Evolutionary conservation across 23 tunicate species (phyloP), one percentile per base, ranked within the genome.

Genomic region (Halocynthia roretzi): DNA sequence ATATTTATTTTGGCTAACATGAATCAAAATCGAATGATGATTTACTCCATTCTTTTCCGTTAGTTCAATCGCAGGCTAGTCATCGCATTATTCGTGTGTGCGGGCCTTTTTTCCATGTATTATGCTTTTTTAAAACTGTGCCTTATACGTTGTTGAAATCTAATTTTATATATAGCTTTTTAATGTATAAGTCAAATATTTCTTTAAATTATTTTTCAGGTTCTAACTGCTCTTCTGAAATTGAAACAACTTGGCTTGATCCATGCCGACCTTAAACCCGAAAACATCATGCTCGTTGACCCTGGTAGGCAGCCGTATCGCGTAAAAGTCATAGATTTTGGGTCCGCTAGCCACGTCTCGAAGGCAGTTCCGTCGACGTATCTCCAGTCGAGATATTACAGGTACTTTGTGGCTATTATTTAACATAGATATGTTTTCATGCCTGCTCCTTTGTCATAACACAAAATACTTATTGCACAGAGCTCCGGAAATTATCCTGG

Each of bases 201-300:
- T 58, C 17, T 58, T 58, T n/a, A 58, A 1, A 58, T 58, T 58
- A 58, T 20, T 12, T 56, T 50, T 1, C 75, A 93, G 94, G 99
- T 96, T 17, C 76, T 96, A 48, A 89, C 96, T 2, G 99, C 99
- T 10, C 57, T 96, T 86, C 70, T 89, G 68, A 96, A 96, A 67
- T 82, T 96, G 75, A 89, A 86, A 72, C 88, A 89, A 60, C 93
- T 96, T 50, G 99, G 99, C 9, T 63, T 96, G 86, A 96, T 96
- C 76, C 99, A 96, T 80, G 99, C 99, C 61, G 99, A 96, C 61
- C 54, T 96, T 83, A 96, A 96, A 56, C 99, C 99, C 6, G 99
- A 96, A 65, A 96, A 96, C 56, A 96, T 96, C 63, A 96, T 96
- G 99, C 80, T 96, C 53, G 99, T 96, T 31, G 93, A 96, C 75